phyloP scores from a whole-genome alignment of 2,888 invertebrate species.

The Cephonodes hylas region DNA sequence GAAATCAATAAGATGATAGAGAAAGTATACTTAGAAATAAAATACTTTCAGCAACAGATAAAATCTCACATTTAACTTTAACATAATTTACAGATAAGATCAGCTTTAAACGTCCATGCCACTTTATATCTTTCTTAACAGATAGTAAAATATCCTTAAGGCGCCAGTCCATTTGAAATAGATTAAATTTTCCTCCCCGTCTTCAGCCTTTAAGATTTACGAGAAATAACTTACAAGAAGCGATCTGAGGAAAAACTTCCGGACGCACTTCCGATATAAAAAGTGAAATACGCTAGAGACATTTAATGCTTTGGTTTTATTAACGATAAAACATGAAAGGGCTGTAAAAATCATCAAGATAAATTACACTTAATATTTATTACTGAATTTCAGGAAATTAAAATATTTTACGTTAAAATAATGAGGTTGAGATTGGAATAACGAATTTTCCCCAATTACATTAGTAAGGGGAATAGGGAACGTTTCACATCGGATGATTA shows the following conservation, averaged over 20 bases:
- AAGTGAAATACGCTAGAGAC: not conserved
- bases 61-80: not conserved
- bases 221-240: not conserved
- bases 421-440: not conserved
- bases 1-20: too few species aligned
- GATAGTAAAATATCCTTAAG: not conserved
- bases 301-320: not conserved
- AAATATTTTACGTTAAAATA: not conserved
- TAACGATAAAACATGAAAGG: not conserved
- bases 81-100: not conserved
- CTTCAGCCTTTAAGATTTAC: not conserved
- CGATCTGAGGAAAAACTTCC: not conserved
- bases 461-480: too few species aligned
- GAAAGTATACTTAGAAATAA: too few species aligned
- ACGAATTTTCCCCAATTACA: too few species aligned
- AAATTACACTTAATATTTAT: not conserved
- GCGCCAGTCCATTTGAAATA: not conserved
- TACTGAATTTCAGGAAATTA: not conserved
- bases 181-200: not conserved
- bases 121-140: not conserved
- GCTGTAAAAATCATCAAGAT: not conserved
- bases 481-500: too few species aligned
- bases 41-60: too few species aligned
- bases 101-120: not conserved
- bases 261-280: not conserved